A percentile compares a stretch with the other conserved stretches of the same genome.
Conservation (phyloP, 2,888 invertebrate genomes). For the Hemicrepidius hirtus region DNA sequence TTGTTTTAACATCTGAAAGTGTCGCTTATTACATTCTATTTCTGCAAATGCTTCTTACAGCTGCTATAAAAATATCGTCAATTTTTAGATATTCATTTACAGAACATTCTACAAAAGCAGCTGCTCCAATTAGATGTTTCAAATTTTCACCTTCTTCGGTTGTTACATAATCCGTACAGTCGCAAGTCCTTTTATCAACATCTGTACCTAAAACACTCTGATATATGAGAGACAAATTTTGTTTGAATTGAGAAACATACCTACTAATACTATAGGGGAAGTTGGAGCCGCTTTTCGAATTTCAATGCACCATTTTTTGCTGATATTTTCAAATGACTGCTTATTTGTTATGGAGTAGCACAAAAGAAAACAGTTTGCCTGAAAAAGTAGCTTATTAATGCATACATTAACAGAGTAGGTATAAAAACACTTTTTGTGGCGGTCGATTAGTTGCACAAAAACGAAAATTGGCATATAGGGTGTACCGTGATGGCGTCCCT, state of each 20-base stretch:
- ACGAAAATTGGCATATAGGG: too few species aligned
- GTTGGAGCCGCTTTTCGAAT: conserved; percentile 55
- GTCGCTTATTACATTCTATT: not conserved
- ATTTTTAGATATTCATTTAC: conserved; percentile 57
- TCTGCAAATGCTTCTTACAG: conserved; percentile 57
- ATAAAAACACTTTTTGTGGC: too few species aligned
- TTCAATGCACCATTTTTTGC: conserved; percentile 61
- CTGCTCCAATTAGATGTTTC: conserved; percentile 59
- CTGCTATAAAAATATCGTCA: conserved; percentile 61
- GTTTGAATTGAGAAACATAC: conserved; percentile 46
- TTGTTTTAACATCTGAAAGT: not conserved
- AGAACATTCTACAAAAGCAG: conserved; percentile 62
- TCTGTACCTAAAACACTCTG: conserved; percentile 55
- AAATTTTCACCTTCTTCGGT: conserved; percentile 59
- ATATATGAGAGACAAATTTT: not conserved
- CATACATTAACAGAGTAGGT: too few species aligned
- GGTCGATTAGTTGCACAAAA: too few species aligned
- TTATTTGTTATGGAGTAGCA: conserved; percentile 59
- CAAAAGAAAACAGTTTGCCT: conserved; percentile 61
- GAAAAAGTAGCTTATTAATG: conserved; percentile 45
- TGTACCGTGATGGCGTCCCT: too few species aligned
- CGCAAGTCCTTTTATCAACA: conserved; percentile 49
- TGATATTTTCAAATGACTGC: conserved; percentile 55
- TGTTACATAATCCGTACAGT: conserved; percentile 44
- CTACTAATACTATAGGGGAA: conserved; percentile 59